Evolutionary conservation across 1,140 invertebrate species (phyloP).

Genomic region (Aradophagus sp.): DNA sequence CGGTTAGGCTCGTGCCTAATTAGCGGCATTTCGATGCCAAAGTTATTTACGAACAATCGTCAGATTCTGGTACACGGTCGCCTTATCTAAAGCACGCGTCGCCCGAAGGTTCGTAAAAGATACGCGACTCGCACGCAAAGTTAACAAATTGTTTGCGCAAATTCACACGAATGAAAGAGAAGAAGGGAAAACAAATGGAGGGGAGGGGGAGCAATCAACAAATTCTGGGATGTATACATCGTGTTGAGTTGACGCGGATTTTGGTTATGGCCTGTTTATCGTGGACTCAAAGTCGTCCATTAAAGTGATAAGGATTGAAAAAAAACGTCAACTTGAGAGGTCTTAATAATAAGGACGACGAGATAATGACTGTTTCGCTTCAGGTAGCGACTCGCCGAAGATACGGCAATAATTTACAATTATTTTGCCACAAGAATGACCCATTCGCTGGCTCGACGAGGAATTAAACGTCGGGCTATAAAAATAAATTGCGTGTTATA

Average conservation of each 20-base stretch:
- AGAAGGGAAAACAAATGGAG: too few species aligned
- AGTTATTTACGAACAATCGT: slow-evolving; percentile 46
- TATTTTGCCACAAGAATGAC: slow-evolving; percentile 34
- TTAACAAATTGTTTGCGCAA: slow-evolving; percentile 29
- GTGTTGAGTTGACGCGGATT: slow-evolving; percentile 30
- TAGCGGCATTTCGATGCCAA: slow-evolving; percentile 49
- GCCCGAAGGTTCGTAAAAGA: not conserved
- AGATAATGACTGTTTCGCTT: slow-evolving; percentile 23
- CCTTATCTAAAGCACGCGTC: slow-evolving; percentile 40
- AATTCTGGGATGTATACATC: slow-evolving; percentile 9
- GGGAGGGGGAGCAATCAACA: too few species aligned
- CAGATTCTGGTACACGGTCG: slow-evolving; percentile 23
- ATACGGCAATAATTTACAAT: slow-evolving; percentile 47
- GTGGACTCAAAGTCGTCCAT: slow-evolving; percentile 21
- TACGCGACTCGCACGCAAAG: slow-evolving; percentile 3
- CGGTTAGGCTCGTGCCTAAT: slow-evolving; percentile 37
- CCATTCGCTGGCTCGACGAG: slow-evolving; percentile 26
- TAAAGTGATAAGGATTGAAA: slow-evolving; percentile 40
- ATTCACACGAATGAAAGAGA: slow-evolving; percentile 14
- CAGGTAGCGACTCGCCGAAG: slow-evolving; percentile 8
- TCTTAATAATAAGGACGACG: slow-evolving; percentile 40
- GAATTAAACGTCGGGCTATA: slow-evolving; percentile 22
- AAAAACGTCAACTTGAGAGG: slow-evolving; percentile 15
- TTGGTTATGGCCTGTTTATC: too few species aligned
- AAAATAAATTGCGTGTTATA: slow-evolving; percentile 19